phyloP scores from a whole-genome alignment of 1,140 invertebrate genomes.

The Sweltsa coloradensis region DNA sequence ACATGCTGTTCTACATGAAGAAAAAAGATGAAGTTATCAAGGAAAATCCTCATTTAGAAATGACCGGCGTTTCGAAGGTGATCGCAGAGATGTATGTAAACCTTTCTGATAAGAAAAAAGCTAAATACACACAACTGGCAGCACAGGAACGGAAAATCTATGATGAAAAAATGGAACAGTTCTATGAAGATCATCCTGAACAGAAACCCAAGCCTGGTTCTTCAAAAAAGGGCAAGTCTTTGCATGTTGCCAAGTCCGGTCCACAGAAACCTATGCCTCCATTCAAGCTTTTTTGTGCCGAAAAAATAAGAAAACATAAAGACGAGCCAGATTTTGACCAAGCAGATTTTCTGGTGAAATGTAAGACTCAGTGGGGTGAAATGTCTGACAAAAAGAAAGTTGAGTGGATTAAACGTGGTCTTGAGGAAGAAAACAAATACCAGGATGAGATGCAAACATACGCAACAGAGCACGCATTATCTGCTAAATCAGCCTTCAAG shows the following conservation, averaged over 20 bases:
- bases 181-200: conserved; percentile 27
- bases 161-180: conserved; percentile 27
- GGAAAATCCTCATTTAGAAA: conserved; percentile 31
- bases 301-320: conserved; percentile 20
- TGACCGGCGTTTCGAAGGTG: conserved; percentile 33
- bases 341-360: conserved; percentile 26
- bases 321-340: conserved; percentile 20
- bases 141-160: conserved; percentile 26
- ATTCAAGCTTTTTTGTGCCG: conserved; percentile 20
- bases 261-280: conserved; percentile 22
- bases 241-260: conserved; percentile 4
- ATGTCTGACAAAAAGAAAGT: conserved; percentile 33
- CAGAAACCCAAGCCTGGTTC: conserved; percentile 10
- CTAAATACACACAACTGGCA: conserved; percentile 28
- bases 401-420: conserved; percentile 25
- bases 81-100: conserved; percentile 31
- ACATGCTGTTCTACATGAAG: conserved; percentile 34
- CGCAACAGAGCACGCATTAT: no score
- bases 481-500: no score
- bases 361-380: conserved; percentile 29
- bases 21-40: conserved; percentile 30
- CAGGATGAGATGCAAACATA: no score
- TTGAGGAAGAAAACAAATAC: conserved; percentile 25
- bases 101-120: conserved; percentile 32
- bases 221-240: no score